Percentiles rank a stretch among this genome's conserved stretches.
These are phyloP conservation scores for Benthochromis sp. DNA, from an alignment of 2,113 vertebrate genomes.

Conservation along the genomic window DNA sequence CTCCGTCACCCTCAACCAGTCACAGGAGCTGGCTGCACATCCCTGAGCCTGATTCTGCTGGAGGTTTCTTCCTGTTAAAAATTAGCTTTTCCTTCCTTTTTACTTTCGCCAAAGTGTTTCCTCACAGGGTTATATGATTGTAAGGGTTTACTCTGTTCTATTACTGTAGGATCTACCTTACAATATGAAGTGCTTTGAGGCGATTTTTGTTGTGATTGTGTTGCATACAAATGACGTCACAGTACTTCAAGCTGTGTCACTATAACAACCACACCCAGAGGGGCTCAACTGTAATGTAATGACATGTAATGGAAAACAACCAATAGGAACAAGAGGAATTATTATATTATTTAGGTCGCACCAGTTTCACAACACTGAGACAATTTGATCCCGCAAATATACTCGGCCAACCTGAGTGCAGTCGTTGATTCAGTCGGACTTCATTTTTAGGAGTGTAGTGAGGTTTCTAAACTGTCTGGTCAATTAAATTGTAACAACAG, in stretches of 20 bases:
- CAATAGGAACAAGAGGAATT: neutral
- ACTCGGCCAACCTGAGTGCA: neutral
- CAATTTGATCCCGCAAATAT: neutral
- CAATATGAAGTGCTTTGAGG: neutral
- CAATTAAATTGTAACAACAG: neutral
- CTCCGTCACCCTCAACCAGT: neutral
- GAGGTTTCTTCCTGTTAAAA: neutral
- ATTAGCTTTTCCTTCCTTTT: neutral
- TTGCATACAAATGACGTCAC: neutral
- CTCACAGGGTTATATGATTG: neutral
- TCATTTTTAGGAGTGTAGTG: neutral
- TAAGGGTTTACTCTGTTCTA: neutral
- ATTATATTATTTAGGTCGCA: neutral
- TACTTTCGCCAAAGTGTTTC: neutral
- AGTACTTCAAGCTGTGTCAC: neutral
- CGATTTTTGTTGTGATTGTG: neutral
- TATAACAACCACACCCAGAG: neutral
- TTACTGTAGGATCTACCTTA: neutral
- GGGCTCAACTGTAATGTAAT: neutral
- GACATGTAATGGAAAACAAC: neutral
- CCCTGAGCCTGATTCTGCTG: neutral
- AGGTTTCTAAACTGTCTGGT: neutral
- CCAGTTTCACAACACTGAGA: neutral
- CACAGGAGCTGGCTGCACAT: neutral
- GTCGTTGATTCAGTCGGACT: neutral